Evolutionary conservation across 2,888 invertebrate species (phyloP).

Genomic region (Chelonus formosanus): DNA sequence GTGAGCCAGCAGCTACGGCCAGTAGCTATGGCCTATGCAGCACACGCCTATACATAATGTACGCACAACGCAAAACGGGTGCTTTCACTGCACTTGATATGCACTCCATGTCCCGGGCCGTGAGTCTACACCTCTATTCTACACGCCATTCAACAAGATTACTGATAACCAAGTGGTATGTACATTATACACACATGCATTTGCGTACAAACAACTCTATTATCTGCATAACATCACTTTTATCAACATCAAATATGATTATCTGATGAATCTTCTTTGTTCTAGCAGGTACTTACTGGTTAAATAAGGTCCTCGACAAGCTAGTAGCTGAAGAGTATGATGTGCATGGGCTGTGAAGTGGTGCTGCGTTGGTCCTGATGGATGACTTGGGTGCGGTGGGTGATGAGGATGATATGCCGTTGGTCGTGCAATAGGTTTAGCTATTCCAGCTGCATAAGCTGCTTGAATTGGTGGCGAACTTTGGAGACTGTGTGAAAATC

Average conservation of each 20-base stretch:
- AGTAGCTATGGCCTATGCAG: conserved; percentile 14
- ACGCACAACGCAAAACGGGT: conserved; percentile 41
- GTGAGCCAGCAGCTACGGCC: conserved; percentile 18
- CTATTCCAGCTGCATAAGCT: conserved; percentile 71
- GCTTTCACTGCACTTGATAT: conserved; percentile 63
- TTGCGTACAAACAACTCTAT: conserved; percentile 37
- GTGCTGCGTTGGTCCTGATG: conserved; percentile 53
- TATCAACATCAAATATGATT: conserved; percentile 3
- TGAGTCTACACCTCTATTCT: conserved; percentile 41
- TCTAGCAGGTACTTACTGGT: conserved; percentile 69
- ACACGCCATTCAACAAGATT: conserved; percentile 53
- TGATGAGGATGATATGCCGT: conserved; percentile 73
- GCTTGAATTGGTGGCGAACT: conserved; percentile 56
- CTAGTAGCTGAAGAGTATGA: conserved; percentile 75
- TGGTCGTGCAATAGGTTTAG: conserved; percentile 86
- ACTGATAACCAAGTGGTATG: conserved; percentile 53
- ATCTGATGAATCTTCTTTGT: too few relatives aligned
- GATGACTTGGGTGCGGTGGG: conserved; percentile 73
- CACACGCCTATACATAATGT: conserved; percentile 34
- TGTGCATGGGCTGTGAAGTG: conserved; percentile 60
- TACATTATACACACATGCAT: conserved; percentile 48
- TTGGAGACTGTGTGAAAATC: conserved; percentile 60
- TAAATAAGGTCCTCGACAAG: conserved; percentile 86
- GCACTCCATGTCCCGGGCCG: conserved; percentile 59
- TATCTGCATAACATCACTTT: conserved; percentile 5